These are phyloP conservation scores for Monodelphis domestica DNA, from an alignment of 2,797 vertebrate genomes.

Conservation along the genomic window DNA sequence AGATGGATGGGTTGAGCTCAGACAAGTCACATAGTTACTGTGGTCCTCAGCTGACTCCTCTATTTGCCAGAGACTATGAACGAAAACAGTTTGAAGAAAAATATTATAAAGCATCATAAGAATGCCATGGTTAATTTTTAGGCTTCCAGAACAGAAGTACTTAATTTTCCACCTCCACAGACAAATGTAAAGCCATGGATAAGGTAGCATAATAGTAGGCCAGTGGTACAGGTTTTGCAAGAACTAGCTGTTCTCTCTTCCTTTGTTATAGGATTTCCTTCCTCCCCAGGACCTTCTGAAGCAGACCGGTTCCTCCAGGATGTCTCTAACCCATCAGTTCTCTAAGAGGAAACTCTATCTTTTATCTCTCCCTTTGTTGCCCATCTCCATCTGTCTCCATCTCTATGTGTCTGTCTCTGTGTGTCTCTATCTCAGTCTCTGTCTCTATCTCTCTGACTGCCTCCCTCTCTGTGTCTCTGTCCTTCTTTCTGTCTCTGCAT, in stretches of 20 bases:
- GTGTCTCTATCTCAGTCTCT: no score
- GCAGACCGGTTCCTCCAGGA: neutral
- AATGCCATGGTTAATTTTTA: fast-evolving
- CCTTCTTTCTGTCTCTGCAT: no score
- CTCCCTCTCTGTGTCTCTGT: no score
- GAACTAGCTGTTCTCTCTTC: neutral
- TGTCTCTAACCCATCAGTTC: neutral
- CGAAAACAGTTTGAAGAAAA: conserved; percentile 17
- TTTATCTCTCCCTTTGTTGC: neutral
- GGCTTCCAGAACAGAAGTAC: neutral
- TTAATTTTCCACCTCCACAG: fast-evolving
- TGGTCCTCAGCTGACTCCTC: conserved; percentile 46
- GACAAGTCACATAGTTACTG: conserved; percentile 45
- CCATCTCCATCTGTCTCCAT: neutral
- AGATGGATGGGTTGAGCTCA: conserved; percentile 70
- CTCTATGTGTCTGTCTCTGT: no score
- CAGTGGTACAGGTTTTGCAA: neutral
- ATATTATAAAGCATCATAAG: neutral
- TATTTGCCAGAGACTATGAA: neutral
- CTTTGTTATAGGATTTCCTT: fast-evolving
- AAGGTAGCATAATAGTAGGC: fast-evolving
- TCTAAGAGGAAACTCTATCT: neutral
- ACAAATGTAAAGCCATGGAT: neutral
- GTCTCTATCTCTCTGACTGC: no score
- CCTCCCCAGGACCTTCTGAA: neutral